Percentiles rank a stretch among this genome's conserved stretches.
phyloP scores from a whole-genome alignment of 2,113 vertebrate species.

The Cardinalis cardinalis region DNA sequence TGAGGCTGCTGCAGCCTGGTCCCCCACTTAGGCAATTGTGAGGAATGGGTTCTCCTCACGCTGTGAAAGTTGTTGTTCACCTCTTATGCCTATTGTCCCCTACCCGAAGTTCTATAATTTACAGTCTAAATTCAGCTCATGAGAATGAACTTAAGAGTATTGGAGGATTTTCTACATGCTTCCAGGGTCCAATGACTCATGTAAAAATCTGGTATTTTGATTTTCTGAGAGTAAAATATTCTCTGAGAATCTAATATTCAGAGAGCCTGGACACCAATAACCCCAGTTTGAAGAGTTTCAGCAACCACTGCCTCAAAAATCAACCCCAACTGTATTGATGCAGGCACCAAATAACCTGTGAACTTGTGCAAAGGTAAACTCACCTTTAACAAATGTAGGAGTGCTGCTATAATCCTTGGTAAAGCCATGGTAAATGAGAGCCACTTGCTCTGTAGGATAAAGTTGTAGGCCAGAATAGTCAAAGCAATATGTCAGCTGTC shows the following conservation, averaged over 20 bases:
- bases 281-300: background rate
- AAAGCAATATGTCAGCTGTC: background rate
- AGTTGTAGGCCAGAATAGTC: background rate
- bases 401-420: background rate
- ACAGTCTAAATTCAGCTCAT: background rate
- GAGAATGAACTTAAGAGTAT: background rate
- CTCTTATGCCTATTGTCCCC: background rate
- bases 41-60: background rate
- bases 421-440: background rate
- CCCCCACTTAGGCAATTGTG: background rate
- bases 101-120: background rate
- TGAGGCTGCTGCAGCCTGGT: background rate
- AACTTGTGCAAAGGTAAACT: background rate
- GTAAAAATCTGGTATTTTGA: background rate
- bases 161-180: background rate
- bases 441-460: background rate
- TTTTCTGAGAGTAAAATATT: background rate
- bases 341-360: background rate
- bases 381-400: background rate
- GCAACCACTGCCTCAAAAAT: background rate
- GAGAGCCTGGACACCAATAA: background rate
- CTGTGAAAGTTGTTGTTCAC: background rate
- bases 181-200: background rate
- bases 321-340: background rate
- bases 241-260: background rate